A percentile compares a stretch with the other conserved stretches of the same genome.
phyloP scores from a whole-genome alignment of 2,113 vertebrate species.

The Engraulis encrasicolus region DNA sequence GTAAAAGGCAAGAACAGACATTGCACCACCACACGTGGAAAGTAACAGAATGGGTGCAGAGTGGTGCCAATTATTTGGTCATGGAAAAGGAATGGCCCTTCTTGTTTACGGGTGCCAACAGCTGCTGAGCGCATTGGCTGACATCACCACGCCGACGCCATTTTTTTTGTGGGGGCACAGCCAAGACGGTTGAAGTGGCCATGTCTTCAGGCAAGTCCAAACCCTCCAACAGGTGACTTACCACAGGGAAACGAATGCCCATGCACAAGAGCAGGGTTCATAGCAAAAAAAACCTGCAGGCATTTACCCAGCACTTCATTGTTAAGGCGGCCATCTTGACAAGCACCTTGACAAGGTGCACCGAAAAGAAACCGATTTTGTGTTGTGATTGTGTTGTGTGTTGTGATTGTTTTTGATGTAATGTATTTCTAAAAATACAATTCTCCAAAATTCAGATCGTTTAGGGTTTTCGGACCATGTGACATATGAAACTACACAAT shows the following conservation, averaged over 20 bases:
- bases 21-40: conserved; percentile 18
- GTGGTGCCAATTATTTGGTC: conserved; percentile 37
- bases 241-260: conserved; percentile 14
- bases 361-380: too few relatives aligned
- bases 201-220: conserved; percentile 21
- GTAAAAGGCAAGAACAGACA: not conserved
- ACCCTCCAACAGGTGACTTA: not conserved
- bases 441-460: too few relatives aligned
- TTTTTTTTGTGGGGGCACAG: conserved; percentile 18
- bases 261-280: not conserved
- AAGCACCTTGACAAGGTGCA: too few relatives aligned
- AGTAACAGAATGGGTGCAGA: conserved; percentile 17
- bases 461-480: too few relatives aligned
- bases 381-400: too few relatives aligned
- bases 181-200: conserved; percentile 44
- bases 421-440: too few relatives aligned
- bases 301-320: too few relatives aligned
- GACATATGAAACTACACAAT: too few relatives aligned
- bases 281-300: too few relatives aligned
- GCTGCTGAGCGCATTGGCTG: conserved; percentile 36
- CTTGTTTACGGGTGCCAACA: conserved; percentile 32
- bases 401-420: too few relatives aligned
- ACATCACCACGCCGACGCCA: conserved; percentile 30
- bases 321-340: too few relatives aligned
- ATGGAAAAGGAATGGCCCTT: conserved; percentile 46